Conservation (phyloP, 2,888 invertebrate genomes). For the Aspidiotus destructor region DNA sequence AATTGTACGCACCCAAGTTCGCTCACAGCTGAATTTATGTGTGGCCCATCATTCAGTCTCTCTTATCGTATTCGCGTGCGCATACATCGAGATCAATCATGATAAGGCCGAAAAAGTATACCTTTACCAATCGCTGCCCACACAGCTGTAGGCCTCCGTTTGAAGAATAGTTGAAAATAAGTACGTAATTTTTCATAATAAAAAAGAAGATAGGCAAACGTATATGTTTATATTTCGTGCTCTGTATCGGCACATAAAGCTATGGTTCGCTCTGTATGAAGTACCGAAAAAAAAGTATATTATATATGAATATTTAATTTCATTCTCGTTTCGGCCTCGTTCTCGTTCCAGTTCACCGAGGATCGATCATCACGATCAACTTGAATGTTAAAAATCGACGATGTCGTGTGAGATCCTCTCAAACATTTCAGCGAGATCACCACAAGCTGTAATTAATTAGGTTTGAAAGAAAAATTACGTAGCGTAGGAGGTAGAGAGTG, state of each 20-base stretch:
- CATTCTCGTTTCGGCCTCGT: slow-evolving; percentile 2
- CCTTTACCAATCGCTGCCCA: slow-evolving; percentile 21
- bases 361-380: too few species aligned
- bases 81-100: slow-evolving; percentile 6
- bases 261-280: neutral
- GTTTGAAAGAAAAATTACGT: too few species aligned
- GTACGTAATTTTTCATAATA: slow-evolving; percentile 27
- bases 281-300: neutral
- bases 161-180: slow-evolving; percentile 22
- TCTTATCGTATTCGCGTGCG: neutral
- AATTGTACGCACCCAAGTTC: slow-evolving; percentile 14
- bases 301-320: slow-evolving; percentile 1
- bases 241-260: neutral
- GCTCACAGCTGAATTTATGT: slow-evolving; percentile 31
- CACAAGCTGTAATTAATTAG: too few species aligned
- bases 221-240: neutral
- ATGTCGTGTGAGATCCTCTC: too few species aligned
- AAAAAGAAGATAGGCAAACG: neutral
- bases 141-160: slow-evolving; percentile 23
- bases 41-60: slow-evolving; percentile 13
- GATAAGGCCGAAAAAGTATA: neutral
- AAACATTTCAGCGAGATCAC: too few species aligned
- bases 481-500: too few species aligned
- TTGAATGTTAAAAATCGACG: too few species aligned
- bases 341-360: neutral